Evolutionary conservation across 2,888 invertebrate genomes (phyloP).

Genomic region (Hypena proboscidalis): DNA sequence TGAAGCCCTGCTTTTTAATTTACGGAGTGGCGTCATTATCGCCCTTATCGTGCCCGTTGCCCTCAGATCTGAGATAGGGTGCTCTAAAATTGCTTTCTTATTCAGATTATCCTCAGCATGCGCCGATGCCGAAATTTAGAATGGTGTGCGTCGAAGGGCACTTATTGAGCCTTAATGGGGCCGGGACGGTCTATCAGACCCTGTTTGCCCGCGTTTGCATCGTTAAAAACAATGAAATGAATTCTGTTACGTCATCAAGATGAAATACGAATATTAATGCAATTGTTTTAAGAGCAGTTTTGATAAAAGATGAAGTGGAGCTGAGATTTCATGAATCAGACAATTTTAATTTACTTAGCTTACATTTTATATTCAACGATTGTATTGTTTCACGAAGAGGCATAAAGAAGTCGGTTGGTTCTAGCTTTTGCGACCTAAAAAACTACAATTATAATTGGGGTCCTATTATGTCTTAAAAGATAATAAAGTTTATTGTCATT

Average conservation of each 20-base stretch:
- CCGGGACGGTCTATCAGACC: slow-evolving; percentile 50
- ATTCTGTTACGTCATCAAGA: slow-evolving; percentile 47
- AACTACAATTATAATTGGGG: too few species aligned
- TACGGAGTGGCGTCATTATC: slow-evolving; percentile 69
- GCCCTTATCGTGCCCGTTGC: slow-evolving; percentile 64
- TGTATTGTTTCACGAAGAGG: too few species aligned
- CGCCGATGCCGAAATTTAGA: slow-evolving; percentile 60
- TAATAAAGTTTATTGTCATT: too few species aligned
- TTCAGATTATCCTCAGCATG: slow-evolving; percentile 65
- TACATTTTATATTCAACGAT: too few species aligned
- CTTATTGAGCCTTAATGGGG: slow-evolving; percentile 65
- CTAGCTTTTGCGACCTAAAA: too few species aligned
- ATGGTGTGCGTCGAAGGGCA: slow-evolving; percentile 56
- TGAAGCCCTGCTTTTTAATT: slow-evolving; percentile 72
- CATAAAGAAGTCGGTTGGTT: slow-evolving; percentile 1
- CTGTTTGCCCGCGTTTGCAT: slow-evolving; percentile 50
- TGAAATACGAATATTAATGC: slow-evolving; percentile 23
- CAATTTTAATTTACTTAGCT: too few species aligned
- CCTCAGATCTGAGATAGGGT: slow-evolving; percentile 67
- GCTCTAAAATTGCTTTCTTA: slow-evolving; percentile 65
- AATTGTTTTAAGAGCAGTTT: slow-evolving; percentile 6
- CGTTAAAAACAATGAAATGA: slow-evolving; percentile 67
- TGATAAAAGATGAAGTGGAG: slow-evolving; percentile 6
- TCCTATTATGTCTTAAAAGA: too few species aligned
- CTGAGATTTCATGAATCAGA: too few species aligned